phyloP scores from a whole-genome alignment of 2,888 invertebrate species.

The Diarsia brunnea region DNA sequence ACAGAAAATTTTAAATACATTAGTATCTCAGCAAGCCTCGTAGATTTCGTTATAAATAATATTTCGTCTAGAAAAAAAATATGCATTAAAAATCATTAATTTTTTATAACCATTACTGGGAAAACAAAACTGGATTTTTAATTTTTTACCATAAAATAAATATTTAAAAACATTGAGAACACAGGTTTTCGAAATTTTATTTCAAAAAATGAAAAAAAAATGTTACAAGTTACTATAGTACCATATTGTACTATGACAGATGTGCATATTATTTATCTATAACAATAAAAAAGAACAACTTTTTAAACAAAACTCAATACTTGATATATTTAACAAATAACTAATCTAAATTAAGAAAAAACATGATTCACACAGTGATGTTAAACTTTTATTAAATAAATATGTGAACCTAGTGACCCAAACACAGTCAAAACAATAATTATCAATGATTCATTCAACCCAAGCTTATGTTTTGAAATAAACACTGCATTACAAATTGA shows the following conservation, averaged over 20 bases:
- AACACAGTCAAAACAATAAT: conserved; percentile 20
- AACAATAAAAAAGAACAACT: background rate
- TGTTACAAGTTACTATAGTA: too few relatives aligned
- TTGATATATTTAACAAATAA: background rate
- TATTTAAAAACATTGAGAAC: conserved; percentile 1
- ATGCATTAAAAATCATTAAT: background rate
- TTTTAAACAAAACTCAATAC: background rate
- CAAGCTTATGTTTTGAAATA: conserved; percentile 24
- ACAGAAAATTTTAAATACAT: conserved; percentile 12
- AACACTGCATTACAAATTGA: conserved; percentile 21
- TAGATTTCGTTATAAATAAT: background rate
- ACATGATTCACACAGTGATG: background rate
- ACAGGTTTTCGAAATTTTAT: too few relatives aligned
- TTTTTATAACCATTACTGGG: background rate
- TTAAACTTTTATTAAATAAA: background rate
- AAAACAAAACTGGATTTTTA: background rate
- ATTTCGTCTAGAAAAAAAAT: background rate
- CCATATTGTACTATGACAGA: background rate
- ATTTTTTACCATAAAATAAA: background rate
- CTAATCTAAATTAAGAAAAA: background rate
- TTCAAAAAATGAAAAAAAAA: too few relatives aligned
- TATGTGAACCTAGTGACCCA: conserved; percentile 14
- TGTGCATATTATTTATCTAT: background rate
- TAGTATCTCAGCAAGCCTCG: background rate
- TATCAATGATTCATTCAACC: conserved; percentile 34